Percentiles rank a stretch among this genome's conserved stretches.
phyloP scores from a whole-genome alignment of 2,797 vertebrate species.

The Oreochromis grahami region DNA sequence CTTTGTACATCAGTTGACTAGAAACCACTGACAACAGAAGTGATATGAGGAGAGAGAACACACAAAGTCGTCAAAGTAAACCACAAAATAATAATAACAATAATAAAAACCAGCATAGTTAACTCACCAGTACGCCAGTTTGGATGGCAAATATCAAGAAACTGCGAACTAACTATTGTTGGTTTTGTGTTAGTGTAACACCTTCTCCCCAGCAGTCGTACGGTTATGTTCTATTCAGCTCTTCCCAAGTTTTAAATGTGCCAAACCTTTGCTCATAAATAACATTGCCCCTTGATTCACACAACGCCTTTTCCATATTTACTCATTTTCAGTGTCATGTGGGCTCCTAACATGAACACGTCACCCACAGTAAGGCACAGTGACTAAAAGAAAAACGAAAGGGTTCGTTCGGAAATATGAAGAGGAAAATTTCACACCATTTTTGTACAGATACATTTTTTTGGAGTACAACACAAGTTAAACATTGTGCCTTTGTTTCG shows the following conservation, averaged over 20 bases:
- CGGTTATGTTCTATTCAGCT: neutral
- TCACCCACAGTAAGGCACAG: constrained; percentile 81
- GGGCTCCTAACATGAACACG: constrained; percentile 49
- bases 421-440: constrained; percentile 5
- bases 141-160: constrained; percentile 24
- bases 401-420: constrained; percentile 34
- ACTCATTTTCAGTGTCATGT: constrained; percentile 27
- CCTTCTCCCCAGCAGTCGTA: constrained; percentile 17
- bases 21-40: constrained; percentile 74
- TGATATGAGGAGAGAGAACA: constrained; percentile 62
- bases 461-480: constrained; percentile 24
- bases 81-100: constrained; percentile 28
- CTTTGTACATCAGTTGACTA: constrained; percentile 79
- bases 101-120: constrained; percentile 45
- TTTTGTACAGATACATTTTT: neutral
- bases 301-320: neutral
- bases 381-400: constrained; percentile 59
- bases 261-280: neutral
- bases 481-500: constrained; percentile 52
- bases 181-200: constrained; percentile 8
- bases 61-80: constrained; percentile 55
- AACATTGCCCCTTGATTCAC: neutral
- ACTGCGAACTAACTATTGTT: constrained; percentile 37
- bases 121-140: constrained; percentile 67
- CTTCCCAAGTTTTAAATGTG: constrained; percentile 15